Evolutionary conservation across 2,888 invertebrate genomes (phyloP), one percentile per base, ranked within the genome.

Genomic region (Alviniconcha strummeri): DNA sequence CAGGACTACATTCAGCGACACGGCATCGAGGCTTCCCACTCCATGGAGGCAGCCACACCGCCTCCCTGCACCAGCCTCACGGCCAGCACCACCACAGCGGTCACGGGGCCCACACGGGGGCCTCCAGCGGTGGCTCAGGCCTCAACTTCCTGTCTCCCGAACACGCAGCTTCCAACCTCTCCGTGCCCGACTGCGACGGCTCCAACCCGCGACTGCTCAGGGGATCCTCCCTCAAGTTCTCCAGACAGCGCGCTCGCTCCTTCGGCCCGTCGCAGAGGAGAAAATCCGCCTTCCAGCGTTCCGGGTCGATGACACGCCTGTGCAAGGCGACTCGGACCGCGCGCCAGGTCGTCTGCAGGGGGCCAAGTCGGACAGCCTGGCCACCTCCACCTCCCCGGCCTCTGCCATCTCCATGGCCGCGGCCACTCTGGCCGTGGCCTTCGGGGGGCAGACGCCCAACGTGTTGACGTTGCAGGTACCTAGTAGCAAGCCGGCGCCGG

Each of bases 401-500:
- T 52, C 78, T 8, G 71, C 83, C 5, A 17, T 78, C 15, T 78
- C 83, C 17, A 77, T 64, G 19, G 77, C 77, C 36, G 77, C 82
- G 5, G 75, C 77, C n/a, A 77, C 82, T 17, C 56, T 82, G 57
- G 82, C 82, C 15, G 69, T 76, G 64, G 82, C 82, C 15, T 82
- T 69, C 56, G 82, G 82, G 1, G 77, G 67, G 60, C 77, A 76
- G 54, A 69, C 82, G 13, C 19, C 76, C 7, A 52, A 75, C 55
- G 64, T 71, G 57, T 78, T 78, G 78, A 78, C 78, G 78, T 69
- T 82, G 57, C 82, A 76, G 15, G 82, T 82, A 52, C 83, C 83
- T 7, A 74, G 52, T 6, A 11, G 56, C 81, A 88, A 88, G 83
- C 88, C 88, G 57, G 88, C 87, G 72, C 88, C 89, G 15, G 79